phyloP scores from a whole-genome alignment of 2,113 vertebrate species.

The Notechis scutatus region DNA sequence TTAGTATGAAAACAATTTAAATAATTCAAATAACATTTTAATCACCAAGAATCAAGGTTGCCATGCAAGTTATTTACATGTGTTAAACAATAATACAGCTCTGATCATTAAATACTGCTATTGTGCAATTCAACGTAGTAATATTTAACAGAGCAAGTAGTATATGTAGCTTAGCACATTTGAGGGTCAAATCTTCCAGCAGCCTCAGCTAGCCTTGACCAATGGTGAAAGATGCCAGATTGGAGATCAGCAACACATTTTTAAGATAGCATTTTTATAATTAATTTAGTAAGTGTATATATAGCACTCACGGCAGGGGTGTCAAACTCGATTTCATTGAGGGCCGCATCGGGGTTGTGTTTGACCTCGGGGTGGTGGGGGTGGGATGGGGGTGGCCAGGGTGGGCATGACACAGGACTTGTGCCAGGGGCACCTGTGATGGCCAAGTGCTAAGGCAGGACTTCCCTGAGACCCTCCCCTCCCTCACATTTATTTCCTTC shows the following conservation, averaged over 20 bases:
- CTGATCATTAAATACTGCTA: background rate
- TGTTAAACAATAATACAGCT: background rate
- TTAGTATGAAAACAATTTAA: background rate
- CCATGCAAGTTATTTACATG: background rate
- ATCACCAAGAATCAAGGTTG: background rate
- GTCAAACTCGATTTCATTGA: too few relatives aligned
- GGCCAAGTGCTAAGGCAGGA: too few relatives aligned
- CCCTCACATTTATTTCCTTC: too few relatives aligned
- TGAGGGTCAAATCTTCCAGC: background rate
- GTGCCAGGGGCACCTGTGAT: too few relatives aligned
- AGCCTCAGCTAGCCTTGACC: background rate
- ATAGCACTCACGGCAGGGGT: background rate
- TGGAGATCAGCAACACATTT: background rate
- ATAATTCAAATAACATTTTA: background rate
- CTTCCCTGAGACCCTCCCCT: too few relatives aligned
- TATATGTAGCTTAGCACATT: background rate
- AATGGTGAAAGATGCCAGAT: background rate
- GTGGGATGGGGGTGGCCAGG: too few relatives aligned
- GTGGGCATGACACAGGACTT: too few relatives aligned
- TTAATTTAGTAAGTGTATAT: background rate
- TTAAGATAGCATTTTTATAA: background rate
- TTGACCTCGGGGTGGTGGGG: too few relatives aligned
- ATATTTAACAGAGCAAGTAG: background rate
- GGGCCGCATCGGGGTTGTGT: too few relatives aligned
- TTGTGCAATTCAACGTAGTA: background rate